A percentile compares a stretch with the other conserved stretches of the same genome.
These are phyloP conservation scores for Eulithis testata DNA, from an alignment of 2,888 invertebrate species.

Conservation along the genomic window DNA sequence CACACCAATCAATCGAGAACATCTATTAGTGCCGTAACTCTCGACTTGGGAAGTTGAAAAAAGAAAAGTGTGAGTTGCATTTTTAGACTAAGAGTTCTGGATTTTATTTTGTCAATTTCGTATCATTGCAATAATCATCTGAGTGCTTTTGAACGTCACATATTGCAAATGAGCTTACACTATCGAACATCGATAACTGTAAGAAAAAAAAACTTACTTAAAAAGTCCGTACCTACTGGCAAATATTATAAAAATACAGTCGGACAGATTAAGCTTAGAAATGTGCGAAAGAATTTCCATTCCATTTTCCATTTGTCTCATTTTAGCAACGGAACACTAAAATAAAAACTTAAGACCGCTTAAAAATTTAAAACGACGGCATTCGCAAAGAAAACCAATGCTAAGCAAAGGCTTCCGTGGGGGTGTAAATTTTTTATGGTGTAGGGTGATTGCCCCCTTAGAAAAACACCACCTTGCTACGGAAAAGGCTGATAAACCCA, in stretches of 20 bases:
- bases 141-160: too few relatives aligned
- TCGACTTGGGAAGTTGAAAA: slow-evolving; percentile 17
- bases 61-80: slow-evolving; percentile 3
- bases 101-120: background rate
- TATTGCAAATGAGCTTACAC: too few relatives aligned
- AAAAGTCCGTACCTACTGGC: too few relatives aligned
- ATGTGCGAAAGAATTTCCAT: background rate
- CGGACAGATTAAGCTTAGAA: background rate
- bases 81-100: background rate
- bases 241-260: background rate
- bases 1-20: slow-evolving; percentile 37
- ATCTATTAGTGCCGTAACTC: slow-evolving; percentile 36
- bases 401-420: slow-evolving; percentile 58
- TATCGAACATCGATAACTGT: too few relatives aligned
- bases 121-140: too few relatives aligned
- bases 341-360: slow-evolving; percentile 43
- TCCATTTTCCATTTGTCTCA: background rate
- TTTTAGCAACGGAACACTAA: slow-evolving; percentile 28
- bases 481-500: slow-evolving; percentile 77
- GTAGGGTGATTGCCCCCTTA: slow-evolving; percentile 66
- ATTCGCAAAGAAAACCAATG: slow-evolving; percentile 62
- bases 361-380: slow-evolving; percentile 61
- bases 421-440: slow-evolving; percentile 78
- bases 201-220: too few relatives aligned
- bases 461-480: slow-evolving; percentile 74